phyloP scores from a whole-genome alignment of 2,888 invertebrate species.

The Eilema griseolum region DNA sequence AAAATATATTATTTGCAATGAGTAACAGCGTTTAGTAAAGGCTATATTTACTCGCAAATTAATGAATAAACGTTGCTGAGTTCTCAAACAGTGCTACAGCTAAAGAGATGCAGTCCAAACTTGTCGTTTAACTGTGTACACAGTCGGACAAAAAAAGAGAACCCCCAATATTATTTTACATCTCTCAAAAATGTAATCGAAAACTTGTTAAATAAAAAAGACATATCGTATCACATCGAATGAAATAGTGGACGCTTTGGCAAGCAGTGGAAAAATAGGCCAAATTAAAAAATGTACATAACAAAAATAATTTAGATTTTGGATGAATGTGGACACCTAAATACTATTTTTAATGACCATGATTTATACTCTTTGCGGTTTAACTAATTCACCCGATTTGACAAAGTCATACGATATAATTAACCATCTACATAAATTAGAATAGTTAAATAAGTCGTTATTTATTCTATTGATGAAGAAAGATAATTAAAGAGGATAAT shows the following conservation, averaged over 20 bases:
- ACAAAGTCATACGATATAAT: neutral
- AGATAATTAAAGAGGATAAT: neutral
- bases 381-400: neutral
- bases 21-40: neutral
- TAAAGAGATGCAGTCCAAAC: slow-evolving; percentile 37
- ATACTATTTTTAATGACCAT: neutral
- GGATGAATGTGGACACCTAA: neutral
- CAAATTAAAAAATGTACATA: neutral
- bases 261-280: neutral
- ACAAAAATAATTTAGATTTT: too few species aligned
- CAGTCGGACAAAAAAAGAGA: slow-evolving; percentile 16
- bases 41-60: slow-evolving; percentile 13
- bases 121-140: slow-evolving; percentile 27
- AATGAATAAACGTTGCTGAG: slow-evolving; percentile 35
- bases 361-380: neutral
- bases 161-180: neutral
- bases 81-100: slow-evolving; percentile 38
- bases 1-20: too few species aligned
- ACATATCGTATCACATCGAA: neutral
- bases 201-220: neutral
- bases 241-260: neutral
- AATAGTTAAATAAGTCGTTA: neutral
- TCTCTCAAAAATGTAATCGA: neutral
- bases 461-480: neutral
- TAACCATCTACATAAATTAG: neutral